Conservation (phyloP, 2,113 vertebrate species). For the Perognathus longimembris region DNA sequence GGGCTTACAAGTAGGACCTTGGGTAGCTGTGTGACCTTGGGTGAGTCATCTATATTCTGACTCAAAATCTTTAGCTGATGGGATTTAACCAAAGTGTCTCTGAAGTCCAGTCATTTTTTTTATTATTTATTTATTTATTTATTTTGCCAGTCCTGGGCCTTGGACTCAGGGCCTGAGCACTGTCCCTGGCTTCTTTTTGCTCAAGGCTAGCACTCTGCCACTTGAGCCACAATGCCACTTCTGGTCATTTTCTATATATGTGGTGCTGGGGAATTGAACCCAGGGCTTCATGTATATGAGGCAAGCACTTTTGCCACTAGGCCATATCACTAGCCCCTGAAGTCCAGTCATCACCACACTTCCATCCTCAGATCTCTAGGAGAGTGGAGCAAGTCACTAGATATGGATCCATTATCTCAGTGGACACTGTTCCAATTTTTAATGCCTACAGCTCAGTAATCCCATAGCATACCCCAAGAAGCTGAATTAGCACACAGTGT, state of each 20-base stretch:
- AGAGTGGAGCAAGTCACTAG: background rate
- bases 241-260: too few species aligned
- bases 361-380: background rate
- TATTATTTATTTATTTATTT: too few species aligned
- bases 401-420: background rate
- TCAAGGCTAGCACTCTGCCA: too few species aligned
- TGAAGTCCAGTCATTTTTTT: too few species aligned
- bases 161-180: too few species aligned
- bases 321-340: too few species aligned
- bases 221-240: too few species aligned
- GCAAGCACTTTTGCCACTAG: too few species aligned
- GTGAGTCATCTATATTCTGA: background rate
- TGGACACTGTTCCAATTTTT: background rate
- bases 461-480: background rate
- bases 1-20: background rate
- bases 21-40: background rate
- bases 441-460: background rate
- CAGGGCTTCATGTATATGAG: too few species aligned
- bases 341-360: background rate
- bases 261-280: too few species aligned
- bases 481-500: background rate
- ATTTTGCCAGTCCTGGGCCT: too few species aligned
- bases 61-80: background rate
- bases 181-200: too few species aligned
- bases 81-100: background rate